Evolutionary conservation across 2,888 invertebrate genomes (phyloP), one percentile per base, ranked within the genome.

Genomic region (Philaethria dido): DNA sequence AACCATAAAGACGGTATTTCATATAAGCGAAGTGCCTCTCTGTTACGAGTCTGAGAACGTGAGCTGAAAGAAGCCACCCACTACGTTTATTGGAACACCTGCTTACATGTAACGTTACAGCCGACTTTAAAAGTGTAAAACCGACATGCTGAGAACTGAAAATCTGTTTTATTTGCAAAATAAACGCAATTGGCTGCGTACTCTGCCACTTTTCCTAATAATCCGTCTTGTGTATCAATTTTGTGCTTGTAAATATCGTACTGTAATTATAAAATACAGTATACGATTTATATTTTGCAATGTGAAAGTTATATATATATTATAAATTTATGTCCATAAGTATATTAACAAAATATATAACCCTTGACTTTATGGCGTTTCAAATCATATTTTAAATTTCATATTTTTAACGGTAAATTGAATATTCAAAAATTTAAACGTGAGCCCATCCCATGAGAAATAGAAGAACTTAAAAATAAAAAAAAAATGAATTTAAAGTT

Each of bases 1-100:
- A 85, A 87, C 83, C 83, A 86, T 87, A 87, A 88, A 85, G 80
- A 77, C 77, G 80, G 84, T 86, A 85, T 88, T 88, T 88, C 85
- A 84, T 84, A 85, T 82, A 85, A 82, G 82, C 82, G 79, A 83
- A 86, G 83, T 83, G 81, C 80, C 81, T 83, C 79, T 80, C 77
- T 82, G 84, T 88, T 85, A 87, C 82, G 85, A 85, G 82, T 82
- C 77, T 75, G 75, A 75, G 77, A 75, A 89, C 88, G 90, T 89
- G 89, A 88, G 86, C 78, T 76, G 86, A 87, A 88, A 88, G 73
- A 76, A 75, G 77, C 76, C 76, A 74, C 78, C 74, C 77, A 82
- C 81, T 81, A 75, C 80, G 78, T 85, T 86, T 87, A 85, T 86
- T 83, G 80, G 79, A 80, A 83, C 85, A 88, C 87, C 87, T 88